Evolutionary conservation across 2,113 vertebrate species (phyloP).

Genomic region (Nematolebias whitei): DNA sequence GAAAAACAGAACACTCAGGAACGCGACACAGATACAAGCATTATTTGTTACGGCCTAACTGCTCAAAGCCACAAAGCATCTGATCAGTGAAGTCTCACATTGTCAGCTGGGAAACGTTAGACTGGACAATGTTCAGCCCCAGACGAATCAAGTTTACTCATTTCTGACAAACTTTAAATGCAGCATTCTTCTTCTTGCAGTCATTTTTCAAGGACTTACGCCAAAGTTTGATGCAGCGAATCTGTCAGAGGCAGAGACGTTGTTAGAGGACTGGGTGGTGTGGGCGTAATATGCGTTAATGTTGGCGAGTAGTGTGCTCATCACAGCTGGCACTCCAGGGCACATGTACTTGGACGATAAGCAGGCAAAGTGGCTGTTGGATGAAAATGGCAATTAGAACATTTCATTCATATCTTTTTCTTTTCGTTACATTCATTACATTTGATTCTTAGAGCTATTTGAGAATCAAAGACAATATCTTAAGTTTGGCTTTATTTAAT

Average conservation of each 20-base stretch:
- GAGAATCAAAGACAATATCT: not conserved
- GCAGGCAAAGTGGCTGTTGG: constrained; percentile 93
- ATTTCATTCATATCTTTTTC: constrained; percentile 4
- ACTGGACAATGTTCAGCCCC: not conserved
- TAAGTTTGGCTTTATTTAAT: not conserved
- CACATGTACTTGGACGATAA: constrained; percentile 99
- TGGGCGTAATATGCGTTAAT: constrained; percentile 98
- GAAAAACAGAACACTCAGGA: constrained; percentile 43
- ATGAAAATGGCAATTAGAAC: constrained; percentile 5
- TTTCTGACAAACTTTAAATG: not conserved
- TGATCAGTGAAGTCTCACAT: constrained; percentile 7
- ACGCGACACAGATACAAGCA: constrained; percentile 1
- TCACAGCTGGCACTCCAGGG: constrained; percentile 94
- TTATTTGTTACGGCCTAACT: constrained; percentile 28
- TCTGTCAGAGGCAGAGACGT: constrained; percentile 95
- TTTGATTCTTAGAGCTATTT: not conserved
- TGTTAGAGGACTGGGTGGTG: constrained; percentile 94
- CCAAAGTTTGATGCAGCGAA: constrained; percentile 98
- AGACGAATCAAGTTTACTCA: not conserved
- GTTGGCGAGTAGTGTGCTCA: constrained; percentile 98
- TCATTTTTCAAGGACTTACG: constrained; percentile 78
- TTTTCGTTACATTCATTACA: not conserved
- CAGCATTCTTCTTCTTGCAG: not conserved
- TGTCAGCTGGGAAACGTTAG: constrained; percentile 18
- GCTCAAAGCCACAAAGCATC: not conserved